These are phyloP conservation scores for Notarius quadriscutis DNA, from an alignment of 2,113 vertebrate species.

Conservation along the genomic window DNA sequence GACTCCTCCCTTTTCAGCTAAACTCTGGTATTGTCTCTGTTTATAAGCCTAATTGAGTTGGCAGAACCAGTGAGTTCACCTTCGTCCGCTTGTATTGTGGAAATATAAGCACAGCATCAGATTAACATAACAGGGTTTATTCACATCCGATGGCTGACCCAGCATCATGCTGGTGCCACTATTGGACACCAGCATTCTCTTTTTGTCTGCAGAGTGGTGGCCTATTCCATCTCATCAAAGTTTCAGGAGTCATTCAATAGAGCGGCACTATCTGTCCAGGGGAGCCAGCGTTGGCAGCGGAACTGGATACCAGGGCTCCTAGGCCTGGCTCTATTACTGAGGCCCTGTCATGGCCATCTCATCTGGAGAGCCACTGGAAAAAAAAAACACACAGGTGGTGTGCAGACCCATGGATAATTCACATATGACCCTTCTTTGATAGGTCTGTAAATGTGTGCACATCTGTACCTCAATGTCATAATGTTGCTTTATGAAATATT, in stretches of 20 bases:
- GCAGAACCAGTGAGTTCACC: conserved; percentile 34
- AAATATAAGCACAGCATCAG: conserved; percentile 43
- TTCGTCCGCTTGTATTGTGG: conserved; percentile 32
- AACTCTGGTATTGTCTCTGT: conserved; percentile 19
- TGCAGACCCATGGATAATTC: conserved; percentile 48
- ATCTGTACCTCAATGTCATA: conserved; percentile 2
- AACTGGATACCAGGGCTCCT: conserved; percentile 51
- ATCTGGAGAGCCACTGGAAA: conserved; percentile 50
- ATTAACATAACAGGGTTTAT: conserved; percentile 49
- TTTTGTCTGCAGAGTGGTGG: conserved; percentile 45
- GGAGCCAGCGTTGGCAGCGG: conserved; percentile 46
- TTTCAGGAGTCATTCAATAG: conserved; percentile 58
- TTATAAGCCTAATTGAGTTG: conserved; percentile 43
- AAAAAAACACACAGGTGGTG: conserved; percentile 46
- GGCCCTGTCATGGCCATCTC: conserved; percentile 44
- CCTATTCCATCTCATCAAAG: conserved; percentile 51
- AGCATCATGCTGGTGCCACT: conserved; percentile 33
- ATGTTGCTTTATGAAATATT: neutral
- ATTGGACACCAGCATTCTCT: conserved; percentile 40
- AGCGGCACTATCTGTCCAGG: conserved; percentile 37
- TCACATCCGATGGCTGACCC: conserved; percentile 45
- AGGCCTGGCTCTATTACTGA: conserved; percentile 47
- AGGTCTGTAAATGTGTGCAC: conserved; percentile 7
- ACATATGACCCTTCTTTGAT: conserved; percentile 38
- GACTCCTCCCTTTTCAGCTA: neutral